A percentile compares a stretch with the other conserved stretches of the same genome.
These are phyloP conservation scores for Leptodactylus fallax DNA, from an alignment of 2,797 vertebrate species.

Conservation along the genomic window DNA sequence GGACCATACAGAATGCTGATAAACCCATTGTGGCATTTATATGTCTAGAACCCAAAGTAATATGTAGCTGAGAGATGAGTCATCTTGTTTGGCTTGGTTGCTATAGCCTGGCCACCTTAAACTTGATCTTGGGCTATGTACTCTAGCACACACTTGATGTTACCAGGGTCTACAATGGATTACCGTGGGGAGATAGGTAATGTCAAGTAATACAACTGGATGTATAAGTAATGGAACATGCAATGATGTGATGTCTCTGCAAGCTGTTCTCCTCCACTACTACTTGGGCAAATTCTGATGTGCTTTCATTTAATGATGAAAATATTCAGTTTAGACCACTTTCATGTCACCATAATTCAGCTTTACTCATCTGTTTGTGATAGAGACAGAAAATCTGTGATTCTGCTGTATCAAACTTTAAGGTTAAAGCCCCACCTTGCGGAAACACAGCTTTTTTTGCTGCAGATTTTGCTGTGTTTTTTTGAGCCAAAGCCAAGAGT, in stretches of 20 bases:
- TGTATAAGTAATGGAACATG: slow-evolving; percentile 5
- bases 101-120: slow-evolving; percentile 2
- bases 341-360: neutral
- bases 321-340: neutral
- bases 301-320: neutral
- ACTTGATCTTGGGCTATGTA: neutral
- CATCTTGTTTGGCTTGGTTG: neutral
- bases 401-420: neutral
- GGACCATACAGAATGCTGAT: neutral
- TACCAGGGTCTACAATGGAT: neutral
- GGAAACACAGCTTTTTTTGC: too few relatives aligned
- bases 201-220: neutral
- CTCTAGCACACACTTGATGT: neutral
- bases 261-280: neutral
- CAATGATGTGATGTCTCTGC: slow-evolving; percentile 20
- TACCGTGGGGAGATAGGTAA: neutral
- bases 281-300: neutral
- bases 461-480: too few relatives aligned
- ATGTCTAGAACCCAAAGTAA: neutral
- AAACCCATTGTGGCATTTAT: neutral
- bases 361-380: neutral
- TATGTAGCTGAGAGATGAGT: neutral
- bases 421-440: too few relatives aligned
- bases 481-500: too few relatives aligned
- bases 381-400: neutral